Evolutionary conservation across 1,140 invertebrate species (phyloP).

Genomic region (Drosophila lini): DNA sequence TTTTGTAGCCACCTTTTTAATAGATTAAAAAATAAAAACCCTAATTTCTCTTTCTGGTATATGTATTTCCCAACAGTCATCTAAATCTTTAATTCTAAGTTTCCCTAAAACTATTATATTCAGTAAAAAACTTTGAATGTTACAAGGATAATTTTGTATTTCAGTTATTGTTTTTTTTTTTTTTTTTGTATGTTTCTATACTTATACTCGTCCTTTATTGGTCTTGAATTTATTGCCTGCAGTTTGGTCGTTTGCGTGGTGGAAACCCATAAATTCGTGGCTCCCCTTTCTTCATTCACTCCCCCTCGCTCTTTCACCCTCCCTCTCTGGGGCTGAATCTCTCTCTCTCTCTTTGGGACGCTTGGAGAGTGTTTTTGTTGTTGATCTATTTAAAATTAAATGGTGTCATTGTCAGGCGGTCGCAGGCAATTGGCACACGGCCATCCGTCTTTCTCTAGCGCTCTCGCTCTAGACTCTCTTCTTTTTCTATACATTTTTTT

Average conservation of each 20-base stretch:
- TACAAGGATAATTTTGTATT: constrained; percentile 6
- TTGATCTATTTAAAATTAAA: constrained; percentile 69
- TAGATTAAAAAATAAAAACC: too few relatives aligned
- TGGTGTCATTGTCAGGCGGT: constrained; percentile 69
- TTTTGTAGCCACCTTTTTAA: too few relatives aligned
- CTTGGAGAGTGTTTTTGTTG: constrained; percentile 25
- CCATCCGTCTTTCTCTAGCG: constrained; percentile 10
- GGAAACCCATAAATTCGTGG: constrained; percentile 55
- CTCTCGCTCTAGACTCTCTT: background rate
- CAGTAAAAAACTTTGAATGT: too few relatives aligned
- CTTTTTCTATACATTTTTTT: background rate
- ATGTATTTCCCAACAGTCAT: background rate
- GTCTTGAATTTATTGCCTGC: constrained; percentile 56
- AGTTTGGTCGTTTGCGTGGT: constrained; percentile 54
- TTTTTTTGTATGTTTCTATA: constrained; percentile 36
- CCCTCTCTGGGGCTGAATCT: background rate
- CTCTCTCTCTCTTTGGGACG: background rate
- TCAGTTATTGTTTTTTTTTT: constrained; percentile 29
- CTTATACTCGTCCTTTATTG: constrained; percentile 35
- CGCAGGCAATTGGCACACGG: constrained; percentile 32
- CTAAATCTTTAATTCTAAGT: background rate
- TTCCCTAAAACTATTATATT: background rate
- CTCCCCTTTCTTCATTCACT: constrained; percentile 10
- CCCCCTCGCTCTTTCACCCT: background rate
- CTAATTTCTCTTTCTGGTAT: too few relatives aligned